Evolutionary conservation across 1,140 invertebrate species (phyloP).

Genomic region (Eueides isabella): DNA sequence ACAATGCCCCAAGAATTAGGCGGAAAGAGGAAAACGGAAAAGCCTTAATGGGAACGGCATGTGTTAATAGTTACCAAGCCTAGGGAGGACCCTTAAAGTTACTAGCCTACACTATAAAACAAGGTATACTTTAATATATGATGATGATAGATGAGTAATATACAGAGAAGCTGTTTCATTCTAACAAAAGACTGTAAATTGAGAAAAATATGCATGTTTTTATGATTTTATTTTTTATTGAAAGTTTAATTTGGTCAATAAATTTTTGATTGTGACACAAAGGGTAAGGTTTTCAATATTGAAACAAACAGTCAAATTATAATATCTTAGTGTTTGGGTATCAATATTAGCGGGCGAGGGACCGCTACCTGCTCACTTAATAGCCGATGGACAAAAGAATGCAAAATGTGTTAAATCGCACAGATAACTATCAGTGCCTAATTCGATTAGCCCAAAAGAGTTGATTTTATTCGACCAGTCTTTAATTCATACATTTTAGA

Average conservation of each 20-base stretch:
- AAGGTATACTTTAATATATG: no score
- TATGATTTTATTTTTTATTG: neutral
- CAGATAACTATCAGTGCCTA: constrained; percentile 75
- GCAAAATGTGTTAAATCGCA: constrained; percentile 78
- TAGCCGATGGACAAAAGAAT: constrained; percentile 74
- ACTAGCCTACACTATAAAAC: no score
- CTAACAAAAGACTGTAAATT: neutral
- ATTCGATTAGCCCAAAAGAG: constrained; percentile 78
- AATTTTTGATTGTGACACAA: neutral
- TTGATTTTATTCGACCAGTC: constrained; percentile 76
- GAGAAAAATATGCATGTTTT: neutral
- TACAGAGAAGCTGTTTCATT: neutral
- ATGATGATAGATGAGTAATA: no score
- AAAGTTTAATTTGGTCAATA: neutral
- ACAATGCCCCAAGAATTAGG: no score
- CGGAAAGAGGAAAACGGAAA: no score
- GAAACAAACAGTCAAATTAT: constrained; percentile 27
- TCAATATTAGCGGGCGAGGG: constrained; percentile 39
- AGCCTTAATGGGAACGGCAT: no score
- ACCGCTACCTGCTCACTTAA: constrained; percentile 74
- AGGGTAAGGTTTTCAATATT: constrained; percentile 20
- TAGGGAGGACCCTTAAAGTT: no score
- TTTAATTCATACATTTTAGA: constrained; percentile 62
- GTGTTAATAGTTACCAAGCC: no score
- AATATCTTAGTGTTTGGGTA: constrained; percentile 16